These are phyloP conservation scores for Platerodrilus igneus DNA, from an alignment of 2,888 invertebrate species.

Conservation along the genomic window DNA sequence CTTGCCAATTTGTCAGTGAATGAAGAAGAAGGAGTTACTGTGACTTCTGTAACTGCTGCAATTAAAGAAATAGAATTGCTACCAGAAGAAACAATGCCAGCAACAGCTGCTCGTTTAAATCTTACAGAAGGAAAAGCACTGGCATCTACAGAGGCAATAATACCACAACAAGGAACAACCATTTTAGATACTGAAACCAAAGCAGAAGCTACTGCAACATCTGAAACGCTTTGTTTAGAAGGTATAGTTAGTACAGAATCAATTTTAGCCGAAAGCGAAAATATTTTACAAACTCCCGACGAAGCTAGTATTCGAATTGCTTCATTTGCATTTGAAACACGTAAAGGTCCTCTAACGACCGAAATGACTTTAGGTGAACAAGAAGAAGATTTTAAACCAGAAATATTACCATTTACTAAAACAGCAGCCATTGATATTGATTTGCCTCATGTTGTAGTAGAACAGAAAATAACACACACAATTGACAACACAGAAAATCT, in stretches of 20 bases:
- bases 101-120: constrained; percentile 37
- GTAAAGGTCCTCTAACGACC: constrained; percentile 43
- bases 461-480: constrained; percentile 36
- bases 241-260: constrained; percentile 42
- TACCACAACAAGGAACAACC: constrained; percentile 38
- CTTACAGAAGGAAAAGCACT: constrained; percentile 46
- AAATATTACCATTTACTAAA: constrained; percentile 39
- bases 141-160: constrained; percentile 47
- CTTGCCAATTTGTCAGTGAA: constrained; percentile 45
- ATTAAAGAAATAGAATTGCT: constrained; percentile 49
- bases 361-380: constrained; percentile 48
- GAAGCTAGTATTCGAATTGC: constrained; percentile 47
- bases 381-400: constrained; percentile 42
- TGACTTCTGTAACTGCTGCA: constrained; percentile 50
- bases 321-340: constrained; percentile 43
- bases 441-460: constrained; percentile 43
- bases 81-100: constrained; percentile 39
- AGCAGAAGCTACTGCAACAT: constrained; percentile 31
- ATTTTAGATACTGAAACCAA: constrained; percentile 29
- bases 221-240: constrained; percentile 40
- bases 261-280: constrained; percentile 46
- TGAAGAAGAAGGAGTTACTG: constrained; percentile 45
- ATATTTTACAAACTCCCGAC: constrained; percentile 36
- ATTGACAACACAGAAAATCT: constrained; percentile 36
- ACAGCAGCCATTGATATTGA: constrained; percentile 38